Evolutionary conservation across 2,888 invertebrate genomes (phyloP).

Genomic region (Lepidochitona cinerea): DNA sequence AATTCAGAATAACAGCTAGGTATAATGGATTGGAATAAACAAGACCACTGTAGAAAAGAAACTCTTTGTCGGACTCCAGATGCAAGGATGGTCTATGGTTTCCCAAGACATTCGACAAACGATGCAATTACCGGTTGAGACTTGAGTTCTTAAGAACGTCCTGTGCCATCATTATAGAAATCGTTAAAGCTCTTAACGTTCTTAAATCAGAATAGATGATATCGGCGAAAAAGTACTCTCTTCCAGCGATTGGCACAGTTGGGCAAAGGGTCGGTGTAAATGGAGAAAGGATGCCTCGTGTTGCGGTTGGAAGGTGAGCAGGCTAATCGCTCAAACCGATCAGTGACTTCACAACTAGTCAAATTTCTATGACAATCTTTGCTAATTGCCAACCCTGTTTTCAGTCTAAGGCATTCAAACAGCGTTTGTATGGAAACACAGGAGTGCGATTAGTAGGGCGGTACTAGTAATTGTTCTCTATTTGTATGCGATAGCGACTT

Average conservation of each 20-base stretch:
- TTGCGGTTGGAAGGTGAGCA: neutral
- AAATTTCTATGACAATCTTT: neutral
- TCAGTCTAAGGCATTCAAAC: neutral
- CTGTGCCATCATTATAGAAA: neutral
- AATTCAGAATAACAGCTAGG: too few species aligned
- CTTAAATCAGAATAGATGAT: neutral
- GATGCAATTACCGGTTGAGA: neutral
- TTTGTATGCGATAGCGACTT: too few species aligned
- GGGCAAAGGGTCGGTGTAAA: neutral
- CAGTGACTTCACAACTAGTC: neutral
- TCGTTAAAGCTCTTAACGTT: neutral
- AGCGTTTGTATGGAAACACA: neutral
- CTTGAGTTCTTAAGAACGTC: neutral
- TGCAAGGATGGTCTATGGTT: too few species aligned
- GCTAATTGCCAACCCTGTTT: conserved; percentile 1
- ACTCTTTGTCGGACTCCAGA: too few species aligned
- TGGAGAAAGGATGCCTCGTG: neutral
- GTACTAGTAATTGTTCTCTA: too few species aligned
- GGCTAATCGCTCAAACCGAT: neutral
- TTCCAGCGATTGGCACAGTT: neutral
- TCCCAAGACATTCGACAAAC: neutral
- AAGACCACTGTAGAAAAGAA: too few species aligned
- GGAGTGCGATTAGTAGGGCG: neutral
- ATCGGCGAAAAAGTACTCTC: neutral
- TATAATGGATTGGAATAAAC: too few species aligned